Evolutionary conservation across 1,140 invertebrate genomes (phyloP).

Genomic region (Aradophagus sp.): DNA sequence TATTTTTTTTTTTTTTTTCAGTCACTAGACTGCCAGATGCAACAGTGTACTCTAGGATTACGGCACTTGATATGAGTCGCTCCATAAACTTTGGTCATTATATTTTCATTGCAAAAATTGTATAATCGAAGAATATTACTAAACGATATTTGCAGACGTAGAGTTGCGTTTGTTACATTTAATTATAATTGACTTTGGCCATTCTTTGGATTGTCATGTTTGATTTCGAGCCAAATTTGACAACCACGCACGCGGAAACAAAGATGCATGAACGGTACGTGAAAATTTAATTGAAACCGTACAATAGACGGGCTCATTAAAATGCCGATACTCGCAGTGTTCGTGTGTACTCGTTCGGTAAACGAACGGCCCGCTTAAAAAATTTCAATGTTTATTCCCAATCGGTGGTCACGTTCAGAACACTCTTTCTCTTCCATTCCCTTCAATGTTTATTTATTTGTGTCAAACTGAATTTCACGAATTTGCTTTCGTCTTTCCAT

Average conservation of each 20-base stretch:
- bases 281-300: slow-evolving; percentile 44
- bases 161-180: neutral
- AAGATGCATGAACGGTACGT: slow-evolving; percentile 23
- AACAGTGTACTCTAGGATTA: too few relatives aligned
- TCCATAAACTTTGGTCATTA: too few relatives aligned
- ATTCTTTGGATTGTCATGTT: neutral
- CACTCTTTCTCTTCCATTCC: slow-evolving; percentile 13
- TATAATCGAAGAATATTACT: too few relatives aligned
- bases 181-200: slow-evolving; percentile 5
- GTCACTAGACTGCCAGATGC: too few relatives aligned
- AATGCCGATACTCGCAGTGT: slow-evolving; percentile 27
- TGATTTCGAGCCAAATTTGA: slow-evolving; percentile 16
- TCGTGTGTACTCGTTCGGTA: slow-evolving; percentile 27
- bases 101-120: too few relatives aligned
- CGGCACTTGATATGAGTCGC: too few relatives aligned
- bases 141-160: too few relatives aligned
- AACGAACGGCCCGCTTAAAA: slow-evolving; percentile 37
- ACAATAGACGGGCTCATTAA: slow-evolving; percentile 23
- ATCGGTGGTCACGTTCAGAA: slow-evolving; percentile 14
- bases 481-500: too few relatives aligned
- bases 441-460: neutral
- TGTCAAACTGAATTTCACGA: too few relatives aligned
- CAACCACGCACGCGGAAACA: slow-evolving; percentile 2
- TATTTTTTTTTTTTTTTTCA: too few relatives aligned
- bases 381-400: slow-evolving; percentile 34